Conservation (phyloP, 2,888 invertebrate genomes). For the Drosophila anceps region DNA sequence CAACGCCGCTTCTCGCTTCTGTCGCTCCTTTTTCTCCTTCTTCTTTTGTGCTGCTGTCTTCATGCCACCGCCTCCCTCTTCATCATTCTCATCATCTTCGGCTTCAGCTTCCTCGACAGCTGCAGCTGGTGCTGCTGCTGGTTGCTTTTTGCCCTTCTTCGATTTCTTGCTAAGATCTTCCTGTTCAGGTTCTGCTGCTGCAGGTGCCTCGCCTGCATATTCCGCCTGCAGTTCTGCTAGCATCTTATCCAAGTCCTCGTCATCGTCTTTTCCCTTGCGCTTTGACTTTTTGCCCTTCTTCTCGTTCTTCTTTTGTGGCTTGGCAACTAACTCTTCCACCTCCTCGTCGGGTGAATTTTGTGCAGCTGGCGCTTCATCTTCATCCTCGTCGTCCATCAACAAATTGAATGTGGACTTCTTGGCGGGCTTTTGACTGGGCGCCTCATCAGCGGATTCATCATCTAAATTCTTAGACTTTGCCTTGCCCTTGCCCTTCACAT, state of each 20-base stretch:
- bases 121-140: constrained; percentile 31
- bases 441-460: constrained; percentile 84
- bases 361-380: constrained; percentile 66
- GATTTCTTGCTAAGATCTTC: constrained; percentile 67
- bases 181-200: constrained; percentile 76
- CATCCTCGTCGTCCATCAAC: constrained; percentile 88
- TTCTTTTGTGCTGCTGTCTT: constrained; percentile 95
- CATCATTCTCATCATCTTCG: constrained; percentile 85
- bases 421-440: constrained; percentile 70
- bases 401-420: constrained; percentile 89
- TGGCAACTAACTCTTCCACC: constrained; percentile 85
- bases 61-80: constrained; percentile 87
- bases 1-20: constrained; percentile 89
- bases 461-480: constrained; percentile 76
- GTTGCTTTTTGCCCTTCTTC: constrained; percentile 79
- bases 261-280: constrained; percentile 90
- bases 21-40: constrained; percentile 94
- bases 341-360: constrained; percentile 67
- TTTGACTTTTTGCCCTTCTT: constrained; percentile 91
- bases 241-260: constrained; percentile 92
- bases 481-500: constrained; percentile 86
- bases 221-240: constrained; percentile 91
- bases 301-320: constrained; percentile 84
- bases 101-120: constrained; percentile 43
- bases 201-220: constrained; percentile 90